phyloP scores from a whole-genome alignment of 2,888 invertebrate genomes.

The Bedellia somnulentella region DNA sequence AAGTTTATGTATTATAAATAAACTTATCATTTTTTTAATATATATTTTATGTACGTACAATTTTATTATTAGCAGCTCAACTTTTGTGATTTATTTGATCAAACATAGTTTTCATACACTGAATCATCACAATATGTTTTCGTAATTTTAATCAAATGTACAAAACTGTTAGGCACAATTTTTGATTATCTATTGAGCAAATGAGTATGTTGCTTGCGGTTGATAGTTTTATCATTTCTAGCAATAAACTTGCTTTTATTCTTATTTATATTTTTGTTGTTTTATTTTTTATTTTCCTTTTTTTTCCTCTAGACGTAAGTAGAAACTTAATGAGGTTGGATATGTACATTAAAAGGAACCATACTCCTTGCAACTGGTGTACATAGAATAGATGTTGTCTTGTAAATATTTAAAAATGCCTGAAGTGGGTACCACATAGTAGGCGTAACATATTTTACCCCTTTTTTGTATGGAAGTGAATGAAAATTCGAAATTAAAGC shows the following conservation, averaged over 20 bases:
- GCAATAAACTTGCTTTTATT: constrained; percentile 61
- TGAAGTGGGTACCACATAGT: no score
- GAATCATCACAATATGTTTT: not conserved
- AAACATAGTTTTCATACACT: not conserved
- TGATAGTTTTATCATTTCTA: constrained; percentile 50
- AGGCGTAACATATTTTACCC: no score
- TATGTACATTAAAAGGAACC: constrained; percentile 53
- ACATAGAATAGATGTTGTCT: not conserved
- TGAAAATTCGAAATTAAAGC: no score
- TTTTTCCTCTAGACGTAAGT: constrained; percentile 19
- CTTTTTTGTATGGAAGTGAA: no score
- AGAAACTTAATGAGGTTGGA: not conserved
- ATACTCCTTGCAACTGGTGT: constrained; percentile 49
- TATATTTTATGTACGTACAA: constrained; percentile 17
- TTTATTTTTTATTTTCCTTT: constrained; percentile 27
- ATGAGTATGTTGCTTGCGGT: constrained; percentile 47
- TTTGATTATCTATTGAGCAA: constrained; percentile 26
- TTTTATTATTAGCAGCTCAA: constrained; percentile 27
- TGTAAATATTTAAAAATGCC: no score
- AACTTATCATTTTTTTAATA: constrained; percentile 8
- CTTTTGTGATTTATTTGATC: constrained; percentile 19
- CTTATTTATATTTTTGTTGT: constrained; percentile 34
- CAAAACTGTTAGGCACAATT: constrained; percentile 42
- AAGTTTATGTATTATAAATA: constrained; percentile 51
- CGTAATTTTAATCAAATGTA: constrained; percentile 22